Evolutionary conservation across 2,797 vertebrate species (phyloP), one percentile per base, ranked within the genome.

Genomic region (Bryconaethiops microstoma): DNA sequence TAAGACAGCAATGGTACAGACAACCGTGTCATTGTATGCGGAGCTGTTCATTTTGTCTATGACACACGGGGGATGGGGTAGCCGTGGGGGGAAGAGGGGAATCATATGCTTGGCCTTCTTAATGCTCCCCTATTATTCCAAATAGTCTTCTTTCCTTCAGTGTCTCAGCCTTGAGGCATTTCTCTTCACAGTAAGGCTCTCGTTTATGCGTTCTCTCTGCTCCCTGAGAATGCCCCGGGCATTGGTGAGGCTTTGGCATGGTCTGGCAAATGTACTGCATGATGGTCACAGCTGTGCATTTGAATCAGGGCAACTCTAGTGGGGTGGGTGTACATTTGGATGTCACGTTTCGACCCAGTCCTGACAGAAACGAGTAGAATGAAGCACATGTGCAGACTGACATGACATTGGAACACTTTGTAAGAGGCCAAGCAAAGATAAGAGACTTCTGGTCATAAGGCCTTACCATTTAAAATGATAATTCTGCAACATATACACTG

Each of bases 201-300:
- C 4, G 16, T 67, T 23, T 13, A 17, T 40, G 25, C 35, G n/a
- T 50, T 52, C 65, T 21, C 21, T 1, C 62, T 25, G 2, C 29
- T 69, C 25, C n/a, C 25, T 39, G 25, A 35, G 7, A 78, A 57
- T 10, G 25, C 69, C 6, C 17, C 17, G 39, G 21, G 19, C 42
- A 4, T 0, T 35, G 23, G n/a, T 9, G 1, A 23, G 60, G 16
- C 40, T 13, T 29, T 62, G 63, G 77, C 9, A 60, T 35, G 23
- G 80, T 16, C 63, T 63, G 67, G 60, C 74, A 64, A 54, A 76
- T 8, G 62, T 57, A 76, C 64, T 64, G 21, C 45, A 72, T 73
- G 16, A 21, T 19, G 39, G 9, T 48, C 42, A 42, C 73, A 81
- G 73, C 55, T 76, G 74, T 45, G n/a, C 40, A 19, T 13, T 69